Evolutionary conservation across 2,797 vertebrate genomes (phyloP).

Genomic region (Rhadinocentrus ornatus): DNA sequence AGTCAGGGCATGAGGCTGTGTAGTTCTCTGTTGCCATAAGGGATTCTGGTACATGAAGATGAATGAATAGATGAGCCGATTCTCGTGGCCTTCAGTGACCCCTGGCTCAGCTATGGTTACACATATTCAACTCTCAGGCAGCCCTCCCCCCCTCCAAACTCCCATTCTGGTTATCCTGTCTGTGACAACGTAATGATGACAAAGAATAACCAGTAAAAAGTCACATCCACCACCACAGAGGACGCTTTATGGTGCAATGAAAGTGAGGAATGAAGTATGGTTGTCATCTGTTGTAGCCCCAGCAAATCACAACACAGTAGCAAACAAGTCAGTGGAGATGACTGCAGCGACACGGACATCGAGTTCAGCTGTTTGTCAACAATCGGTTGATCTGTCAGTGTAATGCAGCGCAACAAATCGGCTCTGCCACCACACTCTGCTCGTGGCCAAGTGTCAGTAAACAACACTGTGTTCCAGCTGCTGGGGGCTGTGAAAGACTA

Average conservation of each 20-base stretch:
- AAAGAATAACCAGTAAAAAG: constrained; percentile 79
- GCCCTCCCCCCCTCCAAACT: constrained; percentile 30
- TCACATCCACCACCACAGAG: constrained; percentile 67
- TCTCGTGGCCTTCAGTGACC: constrained; percentile 64
- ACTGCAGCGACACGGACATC: constrained; percentile 47
- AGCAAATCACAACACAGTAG: constrained; percentile 74
- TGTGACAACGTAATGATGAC: constrained; percentile 81
- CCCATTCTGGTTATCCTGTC: constrained; percentile 70
- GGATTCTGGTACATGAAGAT: constrained; percentile 75
- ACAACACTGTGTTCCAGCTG: constrained; percentile 35
- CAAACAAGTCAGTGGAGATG: constrained; percentile 58
- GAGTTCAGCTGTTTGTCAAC: constrained; percentile 81
- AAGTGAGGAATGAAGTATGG: constrained; percentile 81
- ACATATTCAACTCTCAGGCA: constrained; percentile 37
- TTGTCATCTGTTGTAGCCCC: constrained; percentile 63
- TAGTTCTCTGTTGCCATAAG: constrained; percentile 62
- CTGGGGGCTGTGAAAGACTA: constrained; percentile 22
- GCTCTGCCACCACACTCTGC: constrained; percentile 38
- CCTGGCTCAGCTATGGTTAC: constrained; percentile 52
- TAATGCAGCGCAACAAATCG: constrained; percentile 69
- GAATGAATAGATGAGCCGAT: constrained; percentile 78
- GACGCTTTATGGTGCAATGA: constrained; percentile 78
- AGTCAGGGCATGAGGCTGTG: constrained; percentile 28
- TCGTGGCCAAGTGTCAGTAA: constrained; percentile 31
- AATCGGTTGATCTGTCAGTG: constrained; percentile 76